Percentiles rank a stretch among this genome's conserved stretches.
Evolutionary conservation across 2,113 vertebrate genomes (phyloP).

Genomic region (Platanista minor): DNA sequence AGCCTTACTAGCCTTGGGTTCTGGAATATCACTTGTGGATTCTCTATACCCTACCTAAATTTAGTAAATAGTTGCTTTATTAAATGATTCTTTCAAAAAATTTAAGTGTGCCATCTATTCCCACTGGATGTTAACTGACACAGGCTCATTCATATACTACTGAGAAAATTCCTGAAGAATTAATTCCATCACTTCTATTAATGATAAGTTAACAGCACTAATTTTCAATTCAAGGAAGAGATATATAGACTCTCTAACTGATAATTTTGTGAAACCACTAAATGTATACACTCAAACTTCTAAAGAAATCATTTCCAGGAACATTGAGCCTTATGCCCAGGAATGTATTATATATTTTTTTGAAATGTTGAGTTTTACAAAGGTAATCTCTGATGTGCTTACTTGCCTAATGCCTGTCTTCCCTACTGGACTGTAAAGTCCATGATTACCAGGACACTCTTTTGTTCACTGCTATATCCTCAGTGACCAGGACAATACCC

Average conservation of each 20-base stretch:
- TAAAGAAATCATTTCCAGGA: not conserved
- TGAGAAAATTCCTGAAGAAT: slow-evolving; percentile 1
- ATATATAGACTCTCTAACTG: not conserved
- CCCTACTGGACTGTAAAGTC: not conserved
- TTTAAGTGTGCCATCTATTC: not conserved
- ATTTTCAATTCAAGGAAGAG: not conserved
- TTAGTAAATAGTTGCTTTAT: not conserved
- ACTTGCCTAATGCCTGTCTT: not conserved
- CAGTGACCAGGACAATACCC: not conserved
- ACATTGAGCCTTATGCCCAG: not conserved
- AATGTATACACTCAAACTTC: not conserved
- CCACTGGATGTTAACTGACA: not conserved
- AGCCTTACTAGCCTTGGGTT: not conserved
- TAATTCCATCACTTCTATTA: slow-evolving; percentile 6
- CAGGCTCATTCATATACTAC: not conserved
- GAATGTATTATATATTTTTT: not conserved
- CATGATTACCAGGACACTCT: not conserved
- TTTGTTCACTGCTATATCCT: not conserved
- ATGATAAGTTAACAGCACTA: slow-evolving; percentile 10
- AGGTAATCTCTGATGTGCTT: not conserved
- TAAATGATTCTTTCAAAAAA: slow-evolving; percentile 2
- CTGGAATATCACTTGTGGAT: not conserved
- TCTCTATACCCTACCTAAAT: not conserved
- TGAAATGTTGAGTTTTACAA: slow-evolving; percentile 31
- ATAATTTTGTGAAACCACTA: not conserved